Evolutionary conservation across 2,113 vertebrate species (phyloP), one percentile per base, ranked within the genome.

Genomic region (Typhlomys cinereus): DNA sequence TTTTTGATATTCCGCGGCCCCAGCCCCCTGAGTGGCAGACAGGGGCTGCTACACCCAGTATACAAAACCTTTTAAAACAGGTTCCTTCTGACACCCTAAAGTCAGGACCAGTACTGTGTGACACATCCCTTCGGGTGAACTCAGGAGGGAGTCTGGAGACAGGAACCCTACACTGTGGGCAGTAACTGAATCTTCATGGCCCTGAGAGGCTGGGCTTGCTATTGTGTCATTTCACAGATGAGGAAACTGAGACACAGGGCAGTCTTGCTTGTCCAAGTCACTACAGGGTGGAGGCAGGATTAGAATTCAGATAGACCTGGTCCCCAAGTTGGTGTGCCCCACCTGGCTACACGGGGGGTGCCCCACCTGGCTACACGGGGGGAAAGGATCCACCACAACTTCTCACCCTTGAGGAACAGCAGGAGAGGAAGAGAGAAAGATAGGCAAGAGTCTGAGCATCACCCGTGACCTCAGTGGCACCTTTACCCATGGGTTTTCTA

Each of bases 181-280:
- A 29, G 27, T 15, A 34, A 36, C 39, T 34, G 41, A 61, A 48
- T 75, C 69, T 21, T 84, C 31, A 59, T 48, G 67, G 4, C 15
- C 52, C 44, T n/a, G 5, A n/a, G 46, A 94, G 41, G 46, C 13
- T 46, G 18, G 71, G 5, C 23, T 92, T 71, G 15, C 54, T 41
- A 57, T 64, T 48, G 48, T 14, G 74, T 50, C 46, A 82, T 73
- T 78, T 78, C 66, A 61, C 31, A 92, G 71, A 48, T 39, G 57
- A 85, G 66, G 73, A 91, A 92, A 91, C 39, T 74, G 66, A 95
- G 89, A 67, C 69, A 61, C 34, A 23, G 69, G 27, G 64, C 92
- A 44, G 25, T 90, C 80, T 62, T 36, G 74, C 50, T 73, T 23
- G 54, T 20, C 71, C 75, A 81, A 50, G 50, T 89, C 71, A 79